phyloP scores from a whole-genome alignment of 37 sponge, comb jelly and placozoan genomes.

The Petrosia ficiformis region DNA sequence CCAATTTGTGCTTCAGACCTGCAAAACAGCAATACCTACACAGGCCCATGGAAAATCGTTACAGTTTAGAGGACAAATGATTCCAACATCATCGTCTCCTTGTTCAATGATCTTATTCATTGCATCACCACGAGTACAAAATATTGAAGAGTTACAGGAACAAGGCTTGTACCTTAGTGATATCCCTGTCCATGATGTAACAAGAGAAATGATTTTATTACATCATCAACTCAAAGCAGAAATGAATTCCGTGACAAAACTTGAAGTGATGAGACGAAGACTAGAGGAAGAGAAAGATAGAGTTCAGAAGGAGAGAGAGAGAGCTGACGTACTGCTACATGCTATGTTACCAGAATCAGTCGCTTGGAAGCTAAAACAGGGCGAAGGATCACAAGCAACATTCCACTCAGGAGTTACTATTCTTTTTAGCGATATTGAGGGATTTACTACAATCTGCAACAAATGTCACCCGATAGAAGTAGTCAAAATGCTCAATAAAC shows the following conservation, averaged over 20 bases:
- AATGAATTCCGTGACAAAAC: slow-evolving; percentile 24
- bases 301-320: slow-evolving; percentile 51
- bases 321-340: slow-evolving; percentile 66
- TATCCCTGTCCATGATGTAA: slow-evolving; percentile 63
- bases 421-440: slow-evolving; percentile 89
- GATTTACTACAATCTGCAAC: slow-evolving; percentile 77
- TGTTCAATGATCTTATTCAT: slow-evolving; percentile 41
- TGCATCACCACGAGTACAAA: slow-evolving; percentile 59
- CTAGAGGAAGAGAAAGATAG: slow-evolving; percentile 50
- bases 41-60: background rate
- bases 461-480: slow-evolving; percentile 58
- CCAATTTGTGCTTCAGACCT: slow-evolving; percentile 34
- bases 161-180: slow-evolving; percentile 78
- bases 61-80: slow-evolving; percentile 77
- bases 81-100: slow-evolving; percentile 7
- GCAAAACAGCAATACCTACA: background rate
- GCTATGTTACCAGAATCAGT: slow-evolving; percentile 74
- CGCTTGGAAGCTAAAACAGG: slow-evolving; percentile 39
- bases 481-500: slow-evolving; percentile 70
- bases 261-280: slow-evolving; percentile 50
- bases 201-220: slow-evolving; percentile 66
- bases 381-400: slow-evolving; percentile 23
- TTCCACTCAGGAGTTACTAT: slow-evolving; percentile 54
- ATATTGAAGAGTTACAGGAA: slow-evolving; percentile 38
- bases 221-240: slow-evolving; percentile 49